Evolutionary conservation across 2,113 vertebrate genomes (phyloP).

Genomic region (Hypocryptadius cinnamomeus): DNA sequence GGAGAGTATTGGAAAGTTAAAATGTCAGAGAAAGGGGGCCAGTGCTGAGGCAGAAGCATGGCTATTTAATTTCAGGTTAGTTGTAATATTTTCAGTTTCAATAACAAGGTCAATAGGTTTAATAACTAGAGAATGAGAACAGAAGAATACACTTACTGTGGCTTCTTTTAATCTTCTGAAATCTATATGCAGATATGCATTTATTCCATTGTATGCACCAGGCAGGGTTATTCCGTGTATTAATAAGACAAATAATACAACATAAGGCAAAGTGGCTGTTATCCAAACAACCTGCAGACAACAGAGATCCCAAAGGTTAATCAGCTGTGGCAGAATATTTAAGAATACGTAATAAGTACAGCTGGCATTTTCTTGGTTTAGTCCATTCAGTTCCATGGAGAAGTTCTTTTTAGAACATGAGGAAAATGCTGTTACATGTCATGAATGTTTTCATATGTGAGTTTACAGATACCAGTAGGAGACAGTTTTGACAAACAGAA

Average conservation of each 20-base stretch:
- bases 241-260: conserved; percentile 90
- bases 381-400: not conserved
- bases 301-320: not conserved
- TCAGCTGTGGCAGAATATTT: not conserved
- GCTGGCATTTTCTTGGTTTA: not conserved
- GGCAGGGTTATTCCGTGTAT: conserved; percentile 91
- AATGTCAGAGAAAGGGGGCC: not conserved
- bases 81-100: not conserved
- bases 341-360: not conserved
- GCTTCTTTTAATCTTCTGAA: conserved; percentile 87
- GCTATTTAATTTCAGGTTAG: not conserved
- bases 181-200: conserved; percentile 90
- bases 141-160: conserved; percentile 72
- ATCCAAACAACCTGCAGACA: conserved; percentile 91
- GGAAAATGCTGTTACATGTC: not conserved
- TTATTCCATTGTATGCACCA: conserved; percentile 89
- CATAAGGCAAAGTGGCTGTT: conserved; percentile 95
- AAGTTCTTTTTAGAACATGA: not conserved
- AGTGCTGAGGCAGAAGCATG: not conserved
- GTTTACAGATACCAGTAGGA: not conserved
- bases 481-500: not conserved
- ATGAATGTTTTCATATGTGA: not conserved
- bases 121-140: not conserved
- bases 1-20: not conserved
- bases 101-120: not conserved